Percentiles rank a stretch among this genome's conserved stretches.
phyloP scores from a whole-genome alignment of 2,113 vertebrate species.

The Cyphomyrus discorhynchus region DNA sequence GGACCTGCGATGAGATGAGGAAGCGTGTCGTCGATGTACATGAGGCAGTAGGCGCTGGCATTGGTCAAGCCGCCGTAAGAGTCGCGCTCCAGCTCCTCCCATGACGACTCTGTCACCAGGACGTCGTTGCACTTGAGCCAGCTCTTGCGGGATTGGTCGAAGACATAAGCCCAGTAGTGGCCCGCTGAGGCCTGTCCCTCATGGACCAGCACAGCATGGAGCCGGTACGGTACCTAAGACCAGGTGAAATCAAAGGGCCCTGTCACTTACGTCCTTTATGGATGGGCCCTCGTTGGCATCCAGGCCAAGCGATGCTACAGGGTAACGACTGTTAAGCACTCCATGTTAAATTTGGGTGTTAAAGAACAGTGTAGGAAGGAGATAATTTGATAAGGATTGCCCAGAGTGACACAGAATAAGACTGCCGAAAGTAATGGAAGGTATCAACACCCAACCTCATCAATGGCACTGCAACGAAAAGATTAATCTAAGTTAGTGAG shows the following conservation, averaged over 20 bases:
- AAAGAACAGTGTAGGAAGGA: background rate
- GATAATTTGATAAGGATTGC: background rate
- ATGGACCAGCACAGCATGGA: constrained; percentile 89
- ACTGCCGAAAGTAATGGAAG: background rate
- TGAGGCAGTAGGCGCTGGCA: constrained; percentile 93
- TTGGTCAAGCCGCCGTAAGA: constrained; percentile 87
- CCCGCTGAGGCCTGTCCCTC: constrained; percentile 92
- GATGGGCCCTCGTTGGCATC: background rate
- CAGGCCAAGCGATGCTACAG: background rate
- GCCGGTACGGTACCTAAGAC: constrained; percentile 79
- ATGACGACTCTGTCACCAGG: constrained; percentile 78
- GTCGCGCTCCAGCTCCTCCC: constrained; percentile 89
- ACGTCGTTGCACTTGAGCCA: constrained; percentile 97
- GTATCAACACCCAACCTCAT: background rate
- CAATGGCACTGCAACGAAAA: background rate
- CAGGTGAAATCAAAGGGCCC: background rate
- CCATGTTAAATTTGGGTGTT: background rate
- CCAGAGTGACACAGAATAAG: background rate
- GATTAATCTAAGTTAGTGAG: background rate
- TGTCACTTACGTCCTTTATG: background rate
- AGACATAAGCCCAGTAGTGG: constrained; percentile 97
- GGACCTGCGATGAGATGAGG: constrained; percentile 66
- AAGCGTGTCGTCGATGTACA: constrained; percentile 80
- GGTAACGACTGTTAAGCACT: background rate
- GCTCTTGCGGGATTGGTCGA: constrained; percentile 66